Conservation (phyloP, 2,888 invertebrate species). For the Dasypolia templi region DNA sequence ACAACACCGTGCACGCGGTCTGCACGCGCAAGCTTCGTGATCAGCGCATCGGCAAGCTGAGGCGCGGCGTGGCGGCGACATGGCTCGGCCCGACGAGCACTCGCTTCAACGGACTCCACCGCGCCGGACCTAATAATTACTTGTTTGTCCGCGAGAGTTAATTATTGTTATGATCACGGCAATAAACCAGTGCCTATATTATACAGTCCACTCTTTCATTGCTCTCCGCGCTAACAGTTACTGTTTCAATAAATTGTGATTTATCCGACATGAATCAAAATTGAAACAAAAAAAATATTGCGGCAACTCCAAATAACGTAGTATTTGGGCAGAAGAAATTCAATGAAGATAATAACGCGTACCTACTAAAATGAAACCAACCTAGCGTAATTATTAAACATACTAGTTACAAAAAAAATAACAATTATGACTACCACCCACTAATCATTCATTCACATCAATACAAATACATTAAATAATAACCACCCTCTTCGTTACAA, state of each 20-base stretch:
- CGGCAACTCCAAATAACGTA: background rate
- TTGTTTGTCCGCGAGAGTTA: no score
- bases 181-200: no score
- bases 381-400: background rate
- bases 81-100: no score
- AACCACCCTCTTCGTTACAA: conserved; percentile 43
- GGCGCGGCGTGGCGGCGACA: no score
- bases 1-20: no score
- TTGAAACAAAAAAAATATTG: background rate
- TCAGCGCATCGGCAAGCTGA: no score
- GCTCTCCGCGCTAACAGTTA: no score
- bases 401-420: background rate
- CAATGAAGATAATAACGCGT: background rate
- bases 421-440: background rate
- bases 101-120: no score
- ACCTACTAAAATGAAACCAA: background rate
- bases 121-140: no score
- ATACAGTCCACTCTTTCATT: no score
- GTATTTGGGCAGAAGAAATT: background rate
- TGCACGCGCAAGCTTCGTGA: no score
- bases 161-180: no score
- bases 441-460: conserved; percentile 36
- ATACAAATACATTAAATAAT: conserved; percentile 47
- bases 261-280: background rate
- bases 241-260: background rate